Conservation (phyloP, 2,888 invertebrate species). For the Drosophila sordidapex region DNA sequence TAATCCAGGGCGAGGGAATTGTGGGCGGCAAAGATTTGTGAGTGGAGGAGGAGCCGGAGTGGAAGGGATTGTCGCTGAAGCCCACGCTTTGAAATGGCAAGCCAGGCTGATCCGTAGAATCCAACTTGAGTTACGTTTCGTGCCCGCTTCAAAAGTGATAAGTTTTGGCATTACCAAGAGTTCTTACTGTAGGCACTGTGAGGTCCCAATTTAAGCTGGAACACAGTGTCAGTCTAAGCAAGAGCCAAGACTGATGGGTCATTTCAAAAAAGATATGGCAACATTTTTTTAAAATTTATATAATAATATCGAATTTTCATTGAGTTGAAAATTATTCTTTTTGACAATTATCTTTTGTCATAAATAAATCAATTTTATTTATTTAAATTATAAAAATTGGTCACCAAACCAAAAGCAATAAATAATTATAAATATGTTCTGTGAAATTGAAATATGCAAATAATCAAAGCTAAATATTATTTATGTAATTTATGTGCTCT, state of each 20-base stretch:
- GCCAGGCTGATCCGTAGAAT: conserved; percentile 40
- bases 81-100: conserved; percentile 42
- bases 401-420: background rate
- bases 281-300: background rate
- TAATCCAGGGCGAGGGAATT: background rate
- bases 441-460: background rate
- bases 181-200: background rate
- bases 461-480: background rate
- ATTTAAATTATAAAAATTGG: background rate
- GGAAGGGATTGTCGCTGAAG: conserved; percentile 17
- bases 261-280: background rate
- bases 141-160: conserved; percentile 10
- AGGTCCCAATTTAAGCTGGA: conserved; percentile 11
- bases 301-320: background rate
- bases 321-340: background rate
- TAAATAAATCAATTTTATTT: background rate
- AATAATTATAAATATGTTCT: background rate
- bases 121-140: conserved; percentile 10
- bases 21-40: conserved; percentile 19
- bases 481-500: background rate
- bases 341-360: background rate
- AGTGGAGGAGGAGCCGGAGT: conserved; percentile 2
- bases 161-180: conserved; percentile 20
- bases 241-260: background rate
- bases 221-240: background rate